Evolutionary conservation across 2,888 invertebrate genomes (phyloP).

Genomic region (Auanema sp.): DNA sequence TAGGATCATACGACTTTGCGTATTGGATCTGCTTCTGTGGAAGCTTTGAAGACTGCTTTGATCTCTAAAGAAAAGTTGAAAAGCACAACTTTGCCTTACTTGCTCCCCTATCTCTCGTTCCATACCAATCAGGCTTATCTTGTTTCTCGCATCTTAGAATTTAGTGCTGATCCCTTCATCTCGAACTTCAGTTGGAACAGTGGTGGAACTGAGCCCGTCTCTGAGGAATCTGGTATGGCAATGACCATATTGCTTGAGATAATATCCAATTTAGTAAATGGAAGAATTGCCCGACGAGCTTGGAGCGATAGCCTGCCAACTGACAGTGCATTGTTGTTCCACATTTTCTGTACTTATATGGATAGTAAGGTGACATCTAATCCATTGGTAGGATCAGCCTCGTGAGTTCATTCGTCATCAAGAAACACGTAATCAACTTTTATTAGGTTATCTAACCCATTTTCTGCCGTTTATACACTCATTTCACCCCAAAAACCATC

Average conservation of each 20-base stretch:
- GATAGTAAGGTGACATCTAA: constrained; percentile 40
- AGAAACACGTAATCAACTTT: background rate
- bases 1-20: constrained; percentile 37
- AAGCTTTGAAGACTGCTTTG: constrained; percentile 34
- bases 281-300: constrained; percentile 25
- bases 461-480: constrained; percentile 33
- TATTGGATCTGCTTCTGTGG: constrained; percentile 35
- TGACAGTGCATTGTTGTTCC: constrained; percentile 39
- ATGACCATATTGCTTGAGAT: background rate
- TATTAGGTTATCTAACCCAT: constrained; percentile 35
- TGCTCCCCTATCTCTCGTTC: constrained; percentile 35
- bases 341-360: constrained; percentile 42
- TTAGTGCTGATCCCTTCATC: constrained; percentile 34
- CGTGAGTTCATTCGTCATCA: constrained; percentile 18
- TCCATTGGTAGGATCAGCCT: constrained; percentile 34
- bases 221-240: constrained; percentile 19
- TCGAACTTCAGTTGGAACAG: constrained; percentile 40
- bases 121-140: constrained; percentile 41
- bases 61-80: constrained; percentile 27
- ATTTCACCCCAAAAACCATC: constrained; percentile 30
- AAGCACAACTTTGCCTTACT: constrained; percentile 36
- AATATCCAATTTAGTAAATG: background rate
- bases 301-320: constrained; percentile 44
- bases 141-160: constrained; percentile 33
- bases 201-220: constrained; percentile 38